phyloP scores from a whole-genome alignment of 2,888 invertebrate genomes.

The Cheilosia grossa region DNA sequence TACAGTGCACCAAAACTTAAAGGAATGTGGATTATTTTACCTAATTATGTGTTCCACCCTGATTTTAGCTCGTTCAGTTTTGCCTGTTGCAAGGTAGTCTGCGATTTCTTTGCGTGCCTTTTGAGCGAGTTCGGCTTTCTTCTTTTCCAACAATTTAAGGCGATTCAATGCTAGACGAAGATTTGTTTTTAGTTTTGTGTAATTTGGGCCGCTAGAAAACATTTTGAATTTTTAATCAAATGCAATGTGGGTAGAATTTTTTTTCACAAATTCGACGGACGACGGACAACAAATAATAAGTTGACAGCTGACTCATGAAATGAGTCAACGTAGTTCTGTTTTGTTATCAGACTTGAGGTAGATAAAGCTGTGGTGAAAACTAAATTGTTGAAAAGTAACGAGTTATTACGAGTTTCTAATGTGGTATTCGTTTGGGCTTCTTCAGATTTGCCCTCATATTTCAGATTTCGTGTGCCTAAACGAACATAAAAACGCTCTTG shows the following conservation, averaged over 20 bases:
- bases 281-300: slow-evolving; percentile 57
- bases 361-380: neutral
- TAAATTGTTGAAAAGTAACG: neutral
- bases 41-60: slow-evolving; percentile 98
- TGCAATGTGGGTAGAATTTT: slow-evolving; percentile 4
- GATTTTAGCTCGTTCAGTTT: slow-evolving; percentile 95
- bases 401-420: neutral
- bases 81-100: slow-evolving; percentile 94
- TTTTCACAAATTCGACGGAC: slow-evolving; percentile 22
- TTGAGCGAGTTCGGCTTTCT: slow-evolving; percentile 97
- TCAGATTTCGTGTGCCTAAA: too few relatives aligned
- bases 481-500: too few relatives aligned
- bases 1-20: neutral
- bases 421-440: too few relatives aligned
- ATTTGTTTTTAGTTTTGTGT: slow-evolving; percentile 98
- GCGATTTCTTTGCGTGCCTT: slow-evolving; percentile 98
- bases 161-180: slow-evolving; percentile 96
- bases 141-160: slow-evolving; percentile 97
- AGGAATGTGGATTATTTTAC: slow-evolving; percentile 80
- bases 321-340: slow-evolving; percentile 65
- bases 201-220: slow-evolving; percentile 97
- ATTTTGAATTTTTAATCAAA: slow-evolving; percentile 83
- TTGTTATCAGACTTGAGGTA: neutral
- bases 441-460: too few relatives aligned
- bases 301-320: slow-evolving; percentile 68